These are phyloP conservation scores for Peromyscus aztecus DNA, from an alignment of 2,797 vertebrate species.

Conservation along the genomic window DNA sequence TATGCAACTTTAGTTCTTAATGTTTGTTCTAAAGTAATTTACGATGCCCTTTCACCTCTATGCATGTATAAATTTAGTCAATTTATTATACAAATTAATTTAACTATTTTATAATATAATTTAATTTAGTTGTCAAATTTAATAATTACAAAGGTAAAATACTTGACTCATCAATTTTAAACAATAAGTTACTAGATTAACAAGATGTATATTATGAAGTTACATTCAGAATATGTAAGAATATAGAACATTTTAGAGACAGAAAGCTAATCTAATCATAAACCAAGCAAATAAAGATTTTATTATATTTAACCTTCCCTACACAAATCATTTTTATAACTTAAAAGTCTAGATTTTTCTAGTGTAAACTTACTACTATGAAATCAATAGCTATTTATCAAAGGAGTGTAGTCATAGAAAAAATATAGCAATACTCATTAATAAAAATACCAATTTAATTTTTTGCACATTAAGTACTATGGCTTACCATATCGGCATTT, in stretches of 20 bases:
- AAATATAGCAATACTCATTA: conserved; percentile 3
- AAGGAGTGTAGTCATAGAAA: neutral
- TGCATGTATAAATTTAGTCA: neutral
- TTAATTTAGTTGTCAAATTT: conserved; percentile 22
- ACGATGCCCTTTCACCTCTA: neutral
- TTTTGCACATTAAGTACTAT: conserved; percentile 19
- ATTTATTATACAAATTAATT: neutral
- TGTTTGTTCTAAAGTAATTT: conserved; percentile 32
- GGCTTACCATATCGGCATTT: conserved; percentile 45
- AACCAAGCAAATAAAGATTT: conserved; percentile 13
- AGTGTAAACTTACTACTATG: conserved; percentile 24
- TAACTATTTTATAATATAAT: neutral
- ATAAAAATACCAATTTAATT: conserved; percentile 42
- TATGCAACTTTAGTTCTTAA: neutral
- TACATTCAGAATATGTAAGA: conserved; percentile 33
- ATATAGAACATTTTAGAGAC: neutral
- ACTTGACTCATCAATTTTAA: neutral
- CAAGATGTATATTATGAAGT: conserved; percentile 30
- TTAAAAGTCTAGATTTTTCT: conserved; percentile 37
- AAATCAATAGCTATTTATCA: conserved; percentile 31
- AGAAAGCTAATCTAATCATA: conserved; percentile 3
- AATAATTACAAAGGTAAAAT: conserved; percentile 7
- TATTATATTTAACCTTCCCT: neutral
- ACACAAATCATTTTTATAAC: conserved; percentile 43
- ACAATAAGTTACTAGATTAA: conserved; percentile 19